Conservation (phyloP, 2,888 invertebrate genomes). For the Saturnia pavonia region DNA sequence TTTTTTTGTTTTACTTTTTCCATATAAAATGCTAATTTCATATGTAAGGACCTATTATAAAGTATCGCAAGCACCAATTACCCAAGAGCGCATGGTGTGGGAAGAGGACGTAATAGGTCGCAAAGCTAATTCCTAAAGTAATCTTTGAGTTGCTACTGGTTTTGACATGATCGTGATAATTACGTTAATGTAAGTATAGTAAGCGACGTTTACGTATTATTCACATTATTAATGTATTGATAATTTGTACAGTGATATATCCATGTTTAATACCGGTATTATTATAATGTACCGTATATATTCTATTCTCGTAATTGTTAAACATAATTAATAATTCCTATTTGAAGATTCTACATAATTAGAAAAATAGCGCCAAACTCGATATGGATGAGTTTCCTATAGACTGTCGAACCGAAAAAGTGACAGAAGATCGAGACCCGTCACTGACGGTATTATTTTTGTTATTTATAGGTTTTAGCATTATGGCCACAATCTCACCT, state of each 20-base stretch:
- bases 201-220: not conserved
- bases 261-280: not conserved
- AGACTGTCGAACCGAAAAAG: no score
- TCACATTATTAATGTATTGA: not conserved
- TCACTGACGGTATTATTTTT: no score
- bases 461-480: no score
- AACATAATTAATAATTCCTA: not conserved
- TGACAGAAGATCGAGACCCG: no score
- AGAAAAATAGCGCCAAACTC: no score
- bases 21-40: no score
- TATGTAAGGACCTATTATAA: not conserved
- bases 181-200: constrained; percentile 5
- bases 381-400: no score
- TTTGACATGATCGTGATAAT: constrained; percentile 1
- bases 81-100: not conserved
- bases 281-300: not conserved
- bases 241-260: constrained; percentile 9
- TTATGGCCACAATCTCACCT: no score
- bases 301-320: not conserved
- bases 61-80: not conserved
- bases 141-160: not conserved
- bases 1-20: no score
- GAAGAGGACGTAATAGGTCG: constrained; percentile 3
- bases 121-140: not conserved
- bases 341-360: no score